These are phyloP conservation scores for Heliocidaris erythrogramma DNA, from an alignment of 35 echinoderm and acorn worm genomes.

Conservation along the genomic window DNA sequence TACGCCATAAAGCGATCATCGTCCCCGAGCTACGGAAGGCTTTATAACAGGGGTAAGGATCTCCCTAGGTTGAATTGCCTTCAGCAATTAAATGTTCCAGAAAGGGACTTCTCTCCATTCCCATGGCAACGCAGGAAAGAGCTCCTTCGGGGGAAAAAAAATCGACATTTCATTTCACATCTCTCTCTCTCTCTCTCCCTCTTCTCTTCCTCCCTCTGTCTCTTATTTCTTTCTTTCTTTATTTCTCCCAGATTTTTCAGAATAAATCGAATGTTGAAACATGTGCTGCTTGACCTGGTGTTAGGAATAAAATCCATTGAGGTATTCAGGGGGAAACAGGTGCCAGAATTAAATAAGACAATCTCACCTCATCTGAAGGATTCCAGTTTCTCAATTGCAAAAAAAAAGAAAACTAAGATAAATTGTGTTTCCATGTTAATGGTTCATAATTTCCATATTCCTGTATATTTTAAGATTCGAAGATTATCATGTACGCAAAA, in stretches of 20 bases:
- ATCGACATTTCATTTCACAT: neutral
- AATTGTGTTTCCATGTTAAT: neutral
- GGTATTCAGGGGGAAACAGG: neutral
- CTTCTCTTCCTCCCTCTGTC: no score
- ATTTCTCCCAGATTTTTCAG: neutral
- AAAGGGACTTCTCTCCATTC: neutral
- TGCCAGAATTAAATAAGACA: neutral
- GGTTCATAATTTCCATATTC: neutral
- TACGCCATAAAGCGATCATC: neutral
- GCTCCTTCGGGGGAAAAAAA: neutral
- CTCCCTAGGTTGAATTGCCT: neutral
- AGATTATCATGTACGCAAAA: neutral
- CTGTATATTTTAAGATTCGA: neutral
- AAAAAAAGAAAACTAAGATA: neutral
- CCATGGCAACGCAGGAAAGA: constrained; percentile 8
- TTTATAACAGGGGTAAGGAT: neutral
- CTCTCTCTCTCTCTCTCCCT: neutral
- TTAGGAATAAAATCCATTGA: neutral
- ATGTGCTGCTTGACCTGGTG: neutral
- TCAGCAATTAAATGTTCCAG: neutral
- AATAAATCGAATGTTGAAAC: neutral
- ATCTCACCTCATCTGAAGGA: neutral
- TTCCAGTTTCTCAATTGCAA: neutral
- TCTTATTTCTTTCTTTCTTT: neutral
- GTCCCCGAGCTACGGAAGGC: neutral